Base-by-base conservation (phyloP, 2,113 vertebrate genomes). In the Callospermophilus lateralis region DNA sequence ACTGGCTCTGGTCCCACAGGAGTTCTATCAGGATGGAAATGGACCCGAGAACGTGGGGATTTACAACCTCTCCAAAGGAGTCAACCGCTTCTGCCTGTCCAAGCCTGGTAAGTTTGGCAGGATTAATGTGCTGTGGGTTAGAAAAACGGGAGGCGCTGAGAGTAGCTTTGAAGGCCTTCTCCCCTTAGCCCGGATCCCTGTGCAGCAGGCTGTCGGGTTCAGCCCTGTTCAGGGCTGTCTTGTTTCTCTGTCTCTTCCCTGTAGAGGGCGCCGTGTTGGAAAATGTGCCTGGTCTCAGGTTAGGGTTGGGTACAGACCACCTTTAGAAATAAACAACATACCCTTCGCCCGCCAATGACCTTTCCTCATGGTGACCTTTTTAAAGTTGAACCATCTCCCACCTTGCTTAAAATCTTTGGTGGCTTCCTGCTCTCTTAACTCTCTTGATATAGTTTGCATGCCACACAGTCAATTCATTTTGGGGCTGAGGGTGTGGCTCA, bases 31-130 rank as follows among this genome's bases (percentile, higher is more conserved):
- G 98, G 99, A 99, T 97, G 99, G 99, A 98, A 99, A 99, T 96
- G 99, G 99, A 95, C 99, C 99, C 0, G 99, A 99, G 98, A 99
- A 99, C 0, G 99, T 99, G 73, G 99, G 99, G 65, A 99, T 99
- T 97, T 99, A 99, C 98, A 99, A 99, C 95, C 98, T 99, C 61
- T 99, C 99, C 28, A 99, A 99, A 98, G 99, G 99, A 97, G 99
- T 99, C 92, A 99, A 99, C 98, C 99, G 99, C 84, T 99, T 99
- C 98, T 99, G 99, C 97, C 99, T 99, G 84, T 99, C 99, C 87
- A 99, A 99, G 95, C 99, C 99, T 84, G 99, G 99, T 99, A 98
- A 99, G 95, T 95, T n/a, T 26, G 45, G 45, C 42, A 72, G 84
- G 89, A 86, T 84, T 17, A 63, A 92, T 84, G 79, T 11, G 78